A percentile compares a stretch with the other conserved stretches of the same genome.
Conservation (phyloP, 2,888 invertebrate species). For the Orgyia antiqua region DNA sequence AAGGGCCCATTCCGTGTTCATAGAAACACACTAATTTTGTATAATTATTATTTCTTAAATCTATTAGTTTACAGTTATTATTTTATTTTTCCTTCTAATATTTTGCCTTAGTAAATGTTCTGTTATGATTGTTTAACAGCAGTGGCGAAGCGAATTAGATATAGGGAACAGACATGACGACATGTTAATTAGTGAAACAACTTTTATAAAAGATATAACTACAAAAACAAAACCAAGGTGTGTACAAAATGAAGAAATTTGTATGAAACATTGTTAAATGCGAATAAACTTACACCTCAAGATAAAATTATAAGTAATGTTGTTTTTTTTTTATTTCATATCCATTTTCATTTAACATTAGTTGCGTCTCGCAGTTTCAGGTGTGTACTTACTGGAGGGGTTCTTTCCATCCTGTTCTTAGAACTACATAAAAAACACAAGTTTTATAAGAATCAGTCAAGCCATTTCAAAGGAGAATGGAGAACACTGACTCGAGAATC, state of each 20-base stretch:
- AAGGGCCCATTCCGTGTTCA: conserved; percentile 68
- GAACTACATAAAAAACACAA: too few relatives aligned
- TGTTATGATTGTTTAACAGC: conserved; percentile 60
- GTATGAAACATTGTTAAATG: conserved; percentile 77
- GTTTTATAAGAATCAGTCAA: too few relatives aligned
- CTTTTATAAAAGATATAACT: conserved; percentile 75
- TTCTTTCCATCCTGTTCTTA: too few relatives aligned
- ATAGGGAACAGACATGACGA: conserved; percentile 77
- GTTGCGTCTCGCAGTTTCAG: too few relatives aligned
- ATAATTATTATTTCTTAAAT: conserved; percentile 55
- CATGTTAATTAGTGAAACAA: conserved; percentile 77
- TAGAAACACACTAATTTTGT: conserved; percentile 58
- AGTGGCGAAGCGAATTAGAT: conserved; percentile 73
- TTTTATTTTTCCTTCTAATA: conserved; percentile 57
- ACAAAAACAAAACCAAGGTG: conserved; percentile 75
- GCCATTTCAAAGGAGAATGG: too few relatives aligned
- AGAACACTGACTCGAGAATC: too few relatives aligned
- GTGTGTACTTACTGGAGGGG: too few relatives aligned
- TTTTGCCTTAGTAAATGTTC: conserved; percentile 67
- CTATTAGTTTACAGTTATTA: conserved; percentile 58
- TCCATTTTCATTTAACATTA: conserved; percentile 1
- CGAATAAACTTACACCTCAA: conserved; percentile 79
- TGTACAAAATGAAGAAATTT: conserved; percentile 78
- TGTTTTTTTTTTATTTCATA: conserved; percentile 57
- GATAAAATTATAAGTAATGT: conserved; percentile 63